Evolutionary conservation across 2,113 vertebrate species (phyloP), one percentile per base, ranked within the genome.

Genomic region (Ardeotis arabs): DNA sequence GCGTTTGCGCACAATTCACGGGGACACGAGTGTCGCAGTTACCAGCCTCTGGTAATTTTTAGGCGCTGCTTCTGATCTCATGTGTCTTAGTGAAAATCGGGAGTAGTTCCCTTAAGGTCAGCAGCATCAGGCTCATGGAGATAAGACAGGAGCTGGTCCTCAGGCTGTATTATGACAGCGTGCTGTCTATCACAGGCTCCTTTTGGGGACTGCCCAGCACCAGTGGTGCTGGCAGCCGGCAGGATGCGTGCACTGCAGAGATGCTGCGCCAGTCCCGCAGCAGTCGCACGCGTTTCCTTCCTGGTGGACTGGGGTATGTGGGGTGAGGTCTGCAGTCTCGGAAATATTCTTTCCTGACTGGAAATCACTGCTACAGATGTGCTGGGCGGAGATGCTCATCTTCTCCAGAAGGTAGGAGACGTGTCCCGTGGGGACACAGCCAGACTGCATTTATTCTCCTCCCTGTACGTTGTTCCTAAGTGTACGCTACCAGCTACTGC

Each of bases 401-500:
- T 60, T 83, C 50, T 74, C 60, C 31, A 75, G 50, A 69, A 60
- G 44, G 41, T 24, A 23, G 35, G 22, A 56, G 49, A 63, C 33
- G 45, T 29, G 27, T 74, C 55, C 67, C 9, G 0, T 9, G 27
- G 50, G 62, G 59, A 89, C 47, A 20, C 2, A 2, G 24, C 53
- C 78, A 53, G 9, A 9, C 52, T 33, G 73, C 8, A 3, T 70
- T 53, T 72, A 4, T n/a, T 62, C 10, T 49, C 27, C 67, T 86
- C 47, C 39, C 85, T 23, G 19, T 58, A 39, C 1, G 0, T 74
- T 58, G 2, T 53, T 73, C 37, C 25, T 35, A 17, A 28, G 31
- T 5, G 27, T 41, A 15, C 7, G 0, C 52, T 56, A 50, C 9
- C n/a, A 58, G 37, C 6, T 3, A 21, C 31, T 52, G 3, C 14